Conservation (phyloP, 2,888 invertebrate species). For the Rotaria macrura region DNA sequence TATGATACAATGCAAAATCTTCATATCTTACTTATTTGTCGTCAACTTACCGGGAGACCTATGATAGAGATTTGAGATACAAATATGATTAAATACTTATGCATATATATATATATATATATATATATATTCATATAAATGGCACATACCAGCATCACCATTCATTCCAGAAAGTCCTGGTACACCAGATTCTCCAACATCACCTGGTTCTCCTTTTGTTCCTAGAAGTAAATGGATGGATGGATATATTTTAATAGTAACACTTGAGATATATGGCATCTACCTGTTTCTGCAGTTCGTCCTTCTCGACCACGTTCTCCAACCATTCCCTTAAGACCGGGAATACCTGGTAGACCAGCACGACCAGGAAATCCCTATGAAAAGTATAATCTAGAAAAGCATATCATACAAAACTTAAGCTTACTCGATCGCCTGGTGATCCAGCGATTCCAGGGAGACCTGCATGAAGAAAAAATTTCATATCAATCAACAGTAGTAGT, state of each 20-base stretch:
- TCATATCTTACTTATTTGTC: neutral
- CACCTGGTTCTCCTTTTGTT: conserved; percentile 34
- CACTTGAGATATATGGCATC: neutral
- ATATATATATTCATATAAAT: too few species aligned
- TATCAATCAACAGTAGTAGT: too few species aligned
- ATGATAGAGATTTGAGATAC: neutral
- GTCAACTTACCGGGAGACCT: neutral
- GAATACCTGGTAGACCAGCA: conserved; percentile 39
- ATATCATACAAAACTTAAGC: too few species aligned
- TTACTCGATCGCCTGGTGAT: neutral
- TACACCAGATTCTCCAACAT: conserved; percentile 25
- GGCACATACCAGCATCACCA: conserved; percentile 2
- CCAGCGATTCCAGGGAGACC: neutral
- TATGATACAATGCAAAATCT: neutral
- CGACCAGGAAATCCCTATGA: neutral
- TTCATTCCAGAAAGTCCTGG: conserved; percentile 5
- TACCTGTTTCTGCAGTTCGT: conserved; percentile 35
- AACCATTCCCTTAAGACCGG: neutral
- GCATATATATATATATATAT: too few species aligned
- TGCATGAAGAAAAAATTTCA: too few species aligned
- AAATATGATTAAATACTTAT: too few species aligned
- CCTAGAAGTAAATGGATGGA: conserved; percentile 3
- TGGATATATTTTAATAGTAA: neutral
- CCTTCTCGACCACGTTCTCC: neutral
- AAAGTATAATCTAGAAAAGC: neutral